Percentiles rank a stretch among this genome's conserved stretches.
Evolutionary conservation across 2,113 vertebrate species (phyloP).

Genomic region (Megaceryle torquata): DNA sequence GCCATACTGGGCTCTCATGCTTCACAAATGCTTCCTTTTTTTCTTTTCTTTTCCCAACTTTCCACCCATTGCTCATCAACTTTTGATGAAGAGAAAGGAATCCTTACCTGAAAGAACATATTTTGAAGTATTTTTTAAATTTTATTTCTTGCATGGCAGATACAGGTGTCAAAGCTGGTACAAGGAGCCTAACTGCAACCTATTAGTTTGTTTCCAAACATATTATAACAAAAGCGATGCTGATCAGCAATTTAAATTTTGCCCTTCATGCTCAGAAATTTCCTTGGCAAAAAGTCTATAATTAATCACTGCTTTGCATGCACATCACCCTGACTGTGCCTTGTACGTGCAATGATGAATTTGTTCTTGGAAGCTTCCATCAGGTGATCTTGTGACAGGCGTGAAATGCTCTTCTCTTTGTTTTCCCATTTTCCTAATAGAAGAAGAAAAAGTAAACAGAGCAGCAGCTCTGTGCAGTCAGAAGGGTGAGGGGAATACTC

Average conservation of each 20-base stretch:
- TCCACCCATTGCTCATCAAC: background rate
- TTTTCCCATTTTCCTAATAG: background rate
- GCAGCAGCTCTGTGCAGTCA: background rate
- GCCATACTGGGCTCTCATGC: background rate
- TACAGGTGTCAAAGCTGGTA: conserved; percentile 25
- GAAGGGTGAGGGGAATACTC: background rate
- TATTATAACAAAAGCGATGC: conserved; percentile 19
- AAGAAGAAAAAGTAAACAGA: background rate
- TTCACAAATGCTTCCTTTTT: background rate
- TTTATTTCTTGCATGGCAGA: background rate
- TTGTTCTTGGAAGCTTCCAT: background rate
- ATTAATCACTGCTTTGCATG: conserved; percentile 33
- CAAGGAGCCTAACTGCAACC: background rate
- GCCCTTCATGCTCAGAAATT: conserved; percentile 9
- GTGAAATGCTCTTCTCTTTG: background rate
- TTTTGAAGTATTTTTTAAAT: background rate
- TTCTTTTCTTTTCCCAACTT: background rate
- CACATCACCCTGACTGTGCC: background rate
- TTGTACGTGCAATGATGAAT: background rate
- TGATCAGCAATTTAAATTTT: conserved; percentile 51
- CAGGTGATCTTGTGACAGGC: background rate
- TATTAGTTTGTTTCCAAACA: conserved; percentile 69
- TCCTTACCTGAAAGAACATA: background rate
- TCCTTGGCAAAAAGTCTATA: conserved; percentile 16
- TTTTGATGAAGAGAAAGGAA: background rate